A percentile compares a stretch with the other conserved stretches of the same genome.
Conservation (phyloP, 2,888 invertebrate genomes). For the Euproctis similis region DNA sequence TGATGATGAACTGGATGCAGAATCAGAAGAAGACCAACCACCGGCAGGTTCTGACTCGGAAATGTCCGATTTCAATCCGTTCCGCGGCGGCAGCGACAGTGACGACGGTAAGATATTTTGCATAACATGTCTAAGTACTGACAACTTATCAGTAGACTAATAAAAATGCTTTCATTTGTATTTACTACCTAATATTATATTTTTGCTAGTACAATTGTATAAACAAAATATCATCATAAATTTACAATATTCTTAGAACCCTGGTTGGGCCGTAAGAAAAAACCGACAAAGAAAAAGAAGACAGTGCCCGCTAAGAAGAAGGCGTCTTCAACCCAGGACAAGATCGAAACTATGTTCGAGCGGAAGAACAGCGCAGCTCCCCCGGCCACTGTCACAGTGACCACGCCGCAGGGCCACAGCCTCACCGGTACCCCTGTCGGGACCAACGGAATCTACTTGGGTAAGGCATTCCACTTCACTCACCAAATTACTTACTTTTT, state of each 20-base stretch:
- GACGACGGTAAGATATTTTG: constrained; percentile 81
- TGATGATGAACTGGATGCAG: constrained; percentile 67
- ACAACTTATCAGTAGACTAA: too few species aligned
- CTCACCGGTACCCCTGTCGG: constrained; percentile 65
- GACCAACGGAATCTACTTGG: constrained; percentile 61
- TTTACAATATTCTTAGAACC: constrained; percentile 79
- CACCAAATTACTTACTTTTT: too few species aligned
- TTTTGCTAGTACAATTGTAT: too few species aligned
- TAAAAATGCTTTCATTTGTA: too few species aligned
- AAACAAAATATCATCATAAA: too few species aligned
- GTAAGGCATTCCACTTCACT: constrained; percentile 16
- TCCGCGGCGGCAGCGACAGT: constrained; percentile 85
- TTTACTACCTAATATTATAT: too few species aligned
- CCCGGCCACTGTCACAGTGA: constrained; percentile 32
- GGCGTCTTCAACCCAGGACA: constrained; percentile 83
- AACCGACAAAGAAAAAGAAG: constrained; percentile 78
- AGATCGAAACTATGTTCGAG: constrained; percentile 82
- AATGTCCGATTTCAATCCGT: constrained; percentile 91
- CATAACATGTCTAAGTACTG: too few species aligned
- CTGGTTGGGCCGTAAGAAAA: constrained; percentile 83
- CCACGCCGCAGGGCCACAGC: constrained; percentile 41
- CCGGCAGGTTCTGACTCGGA: constrained; percentile 47
- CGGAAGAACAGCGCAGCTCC: constrained; percentile 48
- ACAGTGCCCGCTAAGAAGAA: constrained; percentile 72
- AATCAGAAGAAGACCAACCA: constrained; percentile 38